These are phyloP conservation scores for Hirudinaria manillensis DNA, from an alignment of 2,888 invertebrate species.

Conservation along the genomic window DNA sequence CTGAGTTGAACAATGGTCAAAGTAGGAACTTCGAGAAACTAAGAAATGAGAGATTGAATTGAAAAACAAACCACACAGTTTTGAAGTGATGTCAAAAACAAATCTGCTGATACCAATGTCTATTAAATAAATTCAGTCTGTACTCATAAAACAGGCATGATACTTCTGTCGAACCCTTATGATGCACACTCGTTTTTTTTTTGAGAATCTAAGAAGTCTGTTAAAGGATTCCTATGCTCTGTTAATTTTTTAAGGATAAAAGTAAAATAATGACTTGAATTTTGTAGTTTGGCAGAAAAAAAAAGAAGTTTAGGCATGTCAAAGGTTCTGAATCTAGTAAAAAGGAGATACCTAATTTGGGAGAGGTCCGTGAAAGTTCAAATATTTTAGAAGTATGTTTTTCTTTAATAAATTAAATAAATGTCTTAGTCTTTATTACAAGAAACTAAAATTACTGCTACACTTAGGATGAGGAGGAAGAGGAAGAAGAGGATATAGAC, in stretches of 20 bases:
- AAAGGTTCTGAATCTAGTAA: not conserved
- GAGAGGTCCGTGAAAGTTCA: not conserved
- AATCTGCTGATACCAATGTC: too few species aligned
- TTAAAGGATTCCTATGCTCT: too few species aligned
- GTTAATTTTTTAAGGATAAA: not conserved
- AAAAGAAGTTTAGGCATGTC: constrained; percentile 51
- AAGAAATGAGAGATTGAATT: too few species aligned
- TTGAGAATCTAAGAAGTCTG: too few species aligned
- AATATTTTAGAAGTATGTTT: constrained; percentile 1
- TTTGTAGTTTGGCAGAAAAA: constrained; percentile 57
- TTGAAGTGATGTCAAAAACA: too few species aligned
- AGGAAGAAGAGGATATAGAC: constrained; percentile 31
- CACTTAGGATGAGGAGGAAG: constrained; percentile 26
- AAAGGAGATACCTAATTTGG: not conserved
- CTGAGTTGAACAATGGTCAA: too few species aligned
- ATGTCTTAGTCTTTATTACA: not conserved
- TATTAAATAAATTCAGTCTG: too few species aligned
- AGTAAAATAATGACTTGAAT: not conserved
- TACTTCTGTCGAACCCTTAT: too few species aligned
- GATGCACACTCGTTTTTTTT: too few species aligned
- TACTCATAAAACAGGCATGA: too few species aligned
- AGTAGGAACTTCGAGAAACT: too few species aligned
- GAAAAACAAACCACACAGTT: too few species aligned
- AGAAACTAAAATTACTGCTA: not conserved
- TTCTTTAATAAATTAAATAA: not conserved